These are phyloP conservation scores for Phodopus roborovskii DNA, from an alignment of 2,113 vertebrate species.

Conservation along the genomic window DNA sequence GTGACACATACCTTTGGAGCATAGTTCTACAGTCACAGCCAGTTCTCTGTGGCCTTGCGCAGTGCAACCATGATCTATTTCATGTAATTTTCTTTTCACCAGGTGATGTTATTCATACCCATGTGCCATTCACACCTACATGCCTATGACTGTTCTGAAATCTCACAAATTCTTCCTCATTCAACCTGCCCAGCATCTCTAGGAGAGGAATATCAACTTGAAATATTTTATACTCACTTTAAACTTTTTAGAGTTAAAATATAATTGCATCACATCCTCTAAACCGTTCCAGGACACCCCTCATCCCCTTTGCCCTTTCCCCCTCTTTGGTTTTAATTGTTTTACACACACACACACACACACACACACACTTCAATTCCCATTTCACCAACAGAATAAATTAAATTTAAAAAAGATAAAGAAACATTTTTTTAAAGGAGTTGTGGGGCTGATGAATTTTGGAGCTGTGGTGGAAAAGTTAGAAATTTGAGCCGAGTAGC, in stretches of 20 bases:
- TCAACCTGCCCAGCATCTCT: neutral
- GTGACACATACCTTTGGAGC: accelerated
- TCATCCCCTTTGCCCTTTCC: neutral
- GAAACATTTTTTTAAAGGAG: neutral
- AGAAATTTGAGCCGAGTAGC: neutral
- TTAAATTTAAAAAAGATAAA: neutral
- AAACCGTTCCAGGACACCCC: neutral
- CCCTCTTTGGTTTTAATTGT: neutral
- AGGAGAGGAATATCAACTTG: neutral
- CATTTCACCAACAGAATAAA: neutral
- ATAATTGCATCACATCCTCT: neutral
- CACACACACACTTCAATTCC: neutral
- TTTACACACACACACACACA: neutral
- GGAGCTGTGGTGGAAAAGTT: neutral
- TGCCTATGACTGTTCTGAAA: neutral
- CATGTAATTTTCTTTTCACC: neutral
- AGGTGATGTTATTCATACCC: neutral
- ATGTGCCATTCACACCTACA: neutral
- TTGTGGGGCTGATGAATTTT: neutral
- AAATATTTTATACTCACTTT: neutral
- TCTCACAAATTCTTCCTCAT: neutral
- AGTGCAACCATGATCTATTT: neutral
- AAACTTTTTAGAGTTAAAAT: neutral
- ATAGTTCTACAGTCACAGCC: neutral
- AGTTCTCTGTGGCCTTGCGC: neutral